A percentile compares a stretch with the other conserved stretches of the same genome.
phyloP scores from a whole-genome alignment of 1,140 invertebrate genomes.

The Stegodyphus dumicola region DNA sequence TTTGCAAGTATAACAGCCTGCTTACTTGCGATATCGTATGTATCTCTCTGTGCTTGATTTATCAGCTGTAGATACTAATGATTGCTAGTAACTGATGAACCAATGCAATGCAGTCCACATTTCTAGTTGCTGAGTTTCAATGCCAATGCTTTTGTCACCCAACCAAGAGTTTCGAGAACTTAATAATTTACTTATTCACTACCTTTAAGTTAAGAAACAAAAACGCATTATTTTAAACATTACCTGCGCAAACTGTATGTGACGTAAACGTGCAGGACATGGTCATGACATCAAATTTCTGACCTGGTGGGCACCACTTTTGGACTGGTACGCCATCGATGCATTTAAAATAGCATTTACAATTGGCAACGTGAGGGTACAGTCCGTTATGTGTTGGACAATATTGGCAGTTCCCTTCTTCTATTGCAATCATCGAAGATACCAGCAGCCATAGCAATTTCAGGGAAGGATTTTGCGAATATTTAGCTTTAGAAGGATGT shows the following conservation, averaged over 20 bases:
- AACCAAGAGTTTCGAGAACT: too few relatives aligned
- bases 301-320: conserved; percentile 40
- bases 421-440: conserved; percentile 38
- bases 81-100: too few relatives aligned
- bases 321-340: conserved; percentile 22
- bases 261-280: conserved; percentile 45
- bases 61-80: too few relatives aligned
- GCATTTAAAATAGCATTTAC: conserved; percentile 53
- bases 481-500: neutral
- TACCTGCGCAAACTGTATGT: conserved; percentile 50
- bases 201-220: too few relatives aligned
- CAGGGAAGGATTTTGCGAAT: conserved; percentile 17
- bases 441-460: conserved; percentile 29
- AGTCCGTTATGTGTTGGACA: conserved; percentile 21
- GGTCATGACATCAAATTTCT: conserved; percentile 52
- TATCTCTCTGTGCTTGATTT: too few relatives aligned
- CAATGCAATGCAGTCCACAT: too few relatives aligned
- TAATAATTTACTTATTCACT: too few relatives aligned
- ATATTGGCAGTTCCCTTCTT: conserved; percentile 33
- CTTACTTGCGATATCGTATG: too few relatives aligned
- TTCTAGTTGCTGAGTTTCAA: too few relatives aligned
- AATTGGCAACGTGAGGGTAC: conserved; percentile 40
- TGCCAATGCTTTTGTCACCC: too few relatives aligned
- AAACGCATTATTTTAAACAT: too few relatives aligned
- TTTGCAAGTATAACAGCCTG: too few relatives aligned